These are phyloP conservation scores for Fregetta grallaria DNA, from an alignment of 2,113 vertebrate species.

Conservation along the genomic window DNA sequence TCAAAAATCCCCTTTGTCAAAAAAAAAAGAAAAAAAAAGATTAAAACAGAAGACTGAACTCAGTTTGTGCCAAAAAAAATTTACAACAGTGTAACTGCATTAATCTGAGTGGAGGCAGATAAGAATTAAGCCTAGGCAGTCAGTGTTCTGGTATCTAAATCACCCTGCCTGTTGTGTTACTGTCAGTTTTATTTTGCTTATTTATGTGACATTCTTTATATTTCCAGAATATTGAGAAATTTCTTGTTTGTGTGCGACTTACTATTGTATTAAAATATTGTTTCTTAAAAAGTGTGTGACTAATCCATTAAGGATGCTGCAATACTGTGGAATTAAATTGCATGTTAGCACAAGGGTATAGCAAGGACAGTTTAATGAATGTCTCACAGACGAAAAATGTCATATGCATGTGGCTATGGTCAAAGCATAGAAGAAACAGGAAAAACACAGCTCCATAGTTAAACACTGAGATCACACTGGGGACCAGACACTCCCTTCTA, in stretches of 20 bases:
- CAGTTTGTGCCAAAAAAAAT: not conserved
- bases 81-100: not conserved
- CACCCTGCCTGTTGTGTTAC: not conserved
- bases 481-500: not conserved
- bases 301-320: not conserved
- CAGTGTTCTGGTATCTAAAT: not conserved
- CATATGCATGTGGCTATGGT: not conserved
- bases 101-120: not conserved
- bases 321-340: not conserved
- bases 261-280: not conserved
- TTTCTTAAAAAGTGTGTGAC: not conserved
- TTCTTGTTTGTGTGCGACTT: not conserved
- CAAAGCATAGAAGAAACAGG: not conserved
- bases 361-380: not conserved
- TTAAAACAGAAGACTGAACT: not conserved
- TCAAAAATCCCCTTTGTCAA: not conserved
- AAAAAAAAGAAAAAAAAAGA: not conserved
- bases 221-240: not conserved
- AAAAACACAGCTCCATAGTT: not conserved
- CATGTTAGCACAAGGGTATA: not conserved
- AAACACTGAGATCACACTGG: not conserved
- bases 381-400: not conserved
- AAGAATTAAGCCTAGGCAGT: not conserved
- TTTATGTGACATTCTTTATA: not conserved
- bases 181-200: not conserved